Evolutionary conservation across 2,888 invertebrate genomes (phyloP).

Genomic region (Lacanobia wlatinum): DNA sequence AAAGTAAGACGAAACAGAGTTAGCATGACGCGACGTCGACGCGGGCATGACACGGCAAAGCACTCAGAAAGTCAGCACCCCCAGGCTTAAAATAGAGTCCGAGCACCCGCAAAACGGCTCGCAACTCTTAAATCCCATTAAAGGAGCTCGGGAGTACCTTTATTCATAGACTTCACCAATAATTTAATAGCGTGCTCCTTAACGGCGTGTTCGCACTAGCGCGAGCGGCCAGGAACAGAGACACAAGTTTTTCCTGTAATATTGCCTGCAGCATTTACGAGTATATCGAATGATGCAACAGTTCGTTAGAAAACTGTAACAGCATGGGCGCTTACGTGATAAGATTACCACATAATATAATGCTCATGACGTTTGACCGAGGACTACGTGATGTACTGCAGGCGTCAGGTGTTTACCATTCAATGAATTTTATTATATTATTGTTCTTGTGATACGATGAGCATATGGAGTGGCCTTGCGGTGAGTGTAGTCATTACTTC

Average conservation of each 20-base stretch:
- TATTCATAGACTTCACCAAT: conserved; percentile 75
- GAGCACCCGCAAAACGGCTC: conserved; percentile 79
- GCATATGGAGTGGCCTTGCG: neutral
- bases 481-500: neutral
- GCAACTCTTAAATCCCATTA: conserved; percentile 84
- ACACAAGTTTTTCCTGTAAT: conserved; percentile 65
- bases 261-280: conserved; percentile 52
- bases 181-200: conserved; percentile 62
- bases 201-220: conserved; percentile 50
- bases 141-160: conserved; percentile 70
- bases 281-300: conserved; percentile 66
- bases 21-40: conserved; percentile 59
- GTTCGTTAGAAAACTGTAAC: conserved; percentile 66
- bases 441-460: conserved; percentile 34
- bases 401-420: conserved; percentile 47
- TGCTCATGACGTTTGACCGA: conserved; percentile 47
- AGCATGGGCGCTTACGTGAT: conserved; percentile 67
- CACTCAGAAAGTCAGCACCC: conserved; percentile 82
- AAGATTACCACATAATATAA: conserved; percentile 62
- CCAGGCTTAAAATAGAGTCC: conserved; percentile 80
- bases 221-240: conserved; percentile 56
- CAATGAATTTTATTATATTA: conserved; percentile 46
- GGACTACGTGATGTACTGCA: conserved; percentile 58
- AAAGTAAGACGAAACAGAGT: conserved; percentile 59
- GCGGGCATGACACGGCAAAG: conserved; percentile 81